A percentile compares a stretch with the other conserved stretches of the same genome.
These are phyloP conservation scores for Liparis tanakae DNA, from an alignment of 2,797 vertebrate species.

Conservation along the genomic window DNA sequence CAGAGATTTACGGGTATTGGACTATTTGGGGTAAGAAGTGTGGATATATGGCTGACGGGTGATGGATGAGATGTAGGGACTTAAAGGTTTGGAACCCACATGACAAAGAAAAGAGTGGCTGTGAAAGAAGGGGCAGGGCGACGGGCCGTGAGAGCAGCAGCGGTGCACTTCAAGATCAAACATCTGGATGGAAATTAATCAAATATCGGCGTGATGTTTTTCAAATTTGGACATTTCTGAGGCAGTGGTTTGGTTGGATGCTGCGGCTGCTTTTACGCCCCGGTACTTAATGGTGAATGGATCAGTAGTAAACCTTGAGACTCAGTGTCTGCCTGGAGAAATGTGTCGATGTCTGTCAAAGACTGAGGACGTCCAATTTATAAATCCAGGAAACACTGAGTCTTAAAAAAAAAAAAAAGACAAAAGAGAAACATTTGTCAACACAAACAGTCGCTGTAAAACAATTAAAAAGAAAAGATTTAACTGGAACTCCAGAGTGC, in stretches of 20 bases:
- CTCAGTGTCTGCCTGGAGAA: conserved; percentile 78
- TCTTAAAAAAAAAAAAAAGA: conserved; percentile 54
- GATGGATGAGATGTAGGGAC: conserved; percentile 49
- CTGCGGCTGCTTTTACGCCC: conserved; percentile 75
- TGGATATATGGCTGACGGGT: conserved; percentile 19
- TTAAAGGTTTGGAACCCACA: conserved; percentile 49
- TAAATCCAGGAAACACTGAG: conserved; percentile 79
- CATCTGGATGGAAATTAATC: conserved; percentile 4
- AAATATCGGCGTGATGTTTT: conserved; percentile 2
- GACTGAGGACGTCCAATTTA: conserved; percentile 42
- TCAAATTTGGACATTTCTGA: conserved; percentile 19
- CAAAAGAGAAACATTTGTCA: conserved; percentile 38
- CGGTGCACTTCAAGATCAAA: conserved; percentile 24
- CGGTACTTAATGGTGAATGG: conserved; percentile 68
- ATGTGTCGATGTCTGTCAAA: conserved; percentile 37
- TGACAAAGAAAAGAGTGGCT: conserved; percentile 62
- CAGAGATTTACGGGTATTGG: conserved; percentile 34
- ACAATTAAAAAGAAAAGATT: conserved; percentile 50
- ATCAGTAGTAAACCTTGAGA: conserved; percentile 72
- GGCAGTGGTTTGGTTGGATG: conserved; percentile 31
- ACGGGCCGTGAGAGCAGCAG: conserved; percentile 73
- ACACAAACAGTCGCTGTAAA: conserved; percentile 65
- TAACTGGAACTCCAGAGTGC: conserved; percentile 75
- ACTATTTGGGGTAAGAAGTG: conserved; percentile 13
- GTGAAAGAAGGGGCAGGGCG: conserved; percentile 59